These are phyloP conservation scores for Netta rufina DNA, from an alignment of 2,797 vertebrate species.

Conservation along the genomic window DNA sequence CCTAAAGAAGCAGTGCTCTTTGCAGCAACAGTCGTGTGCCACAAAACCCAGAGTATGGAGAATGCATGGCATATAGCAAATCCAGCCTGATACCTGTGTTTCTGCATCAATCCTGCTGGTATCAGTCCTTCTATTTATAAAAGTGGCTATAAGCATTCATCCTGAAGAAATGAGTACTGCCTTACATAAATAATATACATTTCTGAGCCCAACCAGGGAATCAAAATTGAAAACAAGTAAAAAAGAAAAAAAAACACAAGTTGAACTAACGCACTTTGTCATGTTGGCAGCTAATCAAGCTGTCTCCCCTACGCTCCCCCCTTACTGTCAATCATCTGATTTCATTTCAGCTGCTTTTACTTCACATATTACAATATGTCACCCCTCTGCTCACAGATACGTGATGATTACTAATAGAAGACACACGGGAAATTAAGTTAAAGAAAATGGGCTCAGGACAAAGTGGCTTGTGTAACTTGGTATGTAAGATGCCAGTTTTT, in stretches of 20 bases:
- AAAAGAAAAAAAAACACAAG: background rate
- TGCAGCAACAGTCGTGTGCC: background rate
- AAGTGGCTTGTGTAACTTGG: background rate
- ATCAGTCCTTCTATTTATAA: background rate
- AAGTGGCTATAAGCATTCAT: background rate
- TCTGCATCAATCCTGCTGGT: background rate
- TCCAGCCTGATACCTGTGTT: background rate
- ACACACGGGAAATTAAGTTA: background rate
- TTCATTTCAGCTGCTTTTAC: background rate
- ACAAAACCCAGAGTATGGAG: background rate
- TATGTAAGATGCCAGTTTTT: background rate
- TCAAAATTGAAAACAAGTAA: background rate
- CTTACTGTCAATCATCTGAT: background rate
- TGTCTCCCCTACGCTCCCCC: background rate
- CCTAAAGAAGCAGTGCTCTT: background rate
- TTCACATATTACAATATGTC: background rate
- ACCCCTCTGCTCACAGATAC: background rate
- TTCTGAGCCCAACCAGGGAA: background rate
- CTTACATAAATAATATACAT: background rate
- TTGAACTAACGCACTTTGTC: background rate
- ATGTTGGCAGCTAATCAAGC: constrained; percentile 1
- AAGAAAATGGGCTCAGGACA: background rate
- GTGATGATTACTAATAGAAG: background rate
- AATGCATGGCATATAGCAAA: background rate
- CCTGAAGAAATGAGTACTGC: background rate